Evolutionary conservation across 2,797 vertebrate genomes (phyloP).

Genomic region (Momotus momota): DNA sequence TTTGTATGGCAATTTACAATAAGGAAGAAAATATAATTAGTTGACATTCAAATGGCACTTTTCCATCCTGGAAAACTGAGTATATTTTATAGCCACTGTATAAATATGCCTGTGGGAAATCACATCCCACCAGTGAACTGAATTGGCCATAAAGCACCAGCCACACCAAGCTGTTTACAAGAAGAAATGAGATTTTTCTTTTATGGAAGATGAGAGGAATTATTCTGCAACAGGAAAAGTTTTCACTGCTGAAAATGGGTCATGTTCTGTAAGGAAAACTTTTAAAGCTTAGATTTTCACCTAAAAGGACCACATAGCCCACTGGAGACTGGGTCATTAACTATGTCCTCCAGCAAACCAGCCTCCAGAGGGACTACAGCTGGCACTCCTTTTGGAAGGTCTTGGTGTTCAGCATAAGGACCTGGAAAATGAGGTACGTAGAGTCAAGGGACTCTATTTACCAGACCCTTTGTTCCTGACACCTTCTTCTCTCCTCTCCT

Average conservation of each 20-base stretch:
- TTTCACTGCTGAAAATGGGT: not conserved
- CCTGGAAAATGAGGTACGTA: not conserved
- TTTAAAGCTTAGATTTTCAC: not conserved
- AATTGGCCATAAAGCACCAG: not conserved
- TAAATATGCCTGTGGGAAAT: conserved; percentile 18
- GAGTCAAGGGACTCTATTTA: not conserved
- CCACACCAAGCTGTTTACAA: not conserved
- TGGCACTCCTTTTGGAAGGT: not conserved
- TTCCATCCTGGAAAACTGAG: not conserved
- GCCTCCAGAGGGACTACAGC: not conserved
- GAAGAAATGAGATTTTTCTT: not conserved
- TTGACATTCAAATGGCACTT: not conserved
- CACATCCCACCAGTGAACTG: not conserved
- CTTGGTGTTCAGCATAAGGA: not conserved
- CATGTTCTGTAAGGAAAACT: not conserved
- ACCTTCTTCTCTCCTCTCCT: not conserved
- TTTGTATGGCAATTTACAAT: not conserved
- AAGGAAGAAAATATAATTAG: conserved; percentile 11
- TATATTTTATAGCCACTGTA: not conserved
- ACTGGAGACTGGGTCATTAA: not conserved
- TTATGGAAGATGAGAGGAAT: not conserved
- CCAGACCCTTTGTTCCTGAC: not conserved
- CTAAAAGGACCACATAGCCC: not conserved
- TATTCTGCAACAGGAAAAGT: not conserved
- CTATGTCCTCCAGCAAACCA: not conserved